Evolutionary conservation across 2,797 vertebrate genomes (phyloP).

Genomic region (Melanotaenia trifasciata): DNA sequence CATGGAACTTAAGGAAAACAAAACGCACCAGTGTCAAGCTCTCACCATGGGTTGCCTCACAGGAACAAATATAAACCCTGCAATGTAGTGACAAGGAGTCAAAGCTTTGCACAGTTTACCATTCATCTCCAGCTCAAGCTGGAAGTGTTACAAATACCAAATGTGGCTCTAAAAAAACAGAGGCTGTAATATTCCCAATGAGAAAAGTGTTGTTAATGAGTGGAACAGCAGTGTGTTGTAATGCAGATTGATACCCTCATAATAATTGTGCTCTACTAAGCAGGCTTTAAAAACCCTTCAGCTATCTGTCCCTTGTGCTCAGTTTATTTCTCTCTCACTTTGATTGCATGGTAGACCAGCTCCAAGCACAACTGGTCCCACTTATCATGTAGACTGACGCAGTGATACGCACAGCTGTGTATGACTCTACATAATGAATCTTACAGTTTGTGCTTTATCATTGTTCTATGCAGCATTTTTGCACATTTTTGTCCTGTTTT

Average conservation of each 20-base stretch:
- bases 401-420: conserved; percentile 33
- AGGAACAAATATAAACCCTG: conserved; percentile 50
- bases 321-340: conserved; percentile 63
- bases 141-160: conserved; percentile 65
- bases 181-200: conserved; percentile 63
- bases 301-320: conserved; percentile 59
- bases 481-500: conserved; percentile 10
- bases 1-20: conserved; percentile 33
- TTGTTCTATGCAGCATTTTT: conserved; percentile 26
- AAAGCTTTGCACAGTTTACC: conserved; percentile 54
- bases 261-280: conserved; percentile 68
- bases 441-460: conserved; percentile 13
- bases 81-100: conserved; percentile 53
- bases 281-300: conserved; percentile 58
- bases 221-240: conserved; percentile 62
- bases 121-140: conserved; percentile 54
- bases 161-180: conserved; percentile 69
- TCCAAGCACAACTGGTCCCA: conserved; percentile 56
- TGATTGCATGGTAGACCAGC: conserved; percentile 60
- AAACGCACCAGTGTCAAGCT: conserved; percentile 38
- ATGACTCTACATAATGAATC: conserved; percentile 28
- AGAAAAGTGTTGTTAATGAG: conserved; percentile 66
- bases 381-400: conserved; percentile 36
- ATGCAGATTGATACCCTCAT: conserved; percentile 76
- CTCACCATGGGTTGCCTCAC: conserved; percentile 30